Percentiles rank a stretch among this genome's conserved stretches.
These are phyloP conservation scores for Catagonus wagneri DNA, from an alignment of 2,113 vertebrate genomes.

Conservation along the genomic window DNA sequence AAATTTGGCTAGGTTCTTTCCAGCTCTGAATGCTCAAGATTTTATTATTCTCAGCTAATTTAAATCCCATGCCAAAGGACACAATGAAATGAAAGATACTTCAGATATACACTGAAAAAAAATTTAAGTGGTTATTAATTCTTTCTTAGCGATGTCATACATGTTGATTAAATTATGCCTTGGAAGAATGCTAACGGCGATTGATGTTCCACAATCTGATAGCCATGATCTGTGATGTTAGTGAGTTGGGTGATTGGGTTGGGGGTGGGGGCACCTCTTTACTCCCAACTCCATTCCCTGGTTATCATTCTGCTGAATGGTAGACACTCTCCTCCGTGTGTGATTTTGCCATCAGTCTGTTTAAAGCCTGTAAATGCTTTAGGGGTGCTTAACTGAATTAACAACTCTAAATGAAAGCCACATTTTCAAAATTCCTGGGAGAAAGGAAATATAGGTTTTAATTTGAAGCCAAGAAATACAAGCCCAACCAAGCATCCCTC, in stretches of 20 bases:
- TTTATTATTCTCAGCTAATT: slow-evolving; percentile 77
- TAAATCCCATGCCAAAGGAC: slow-evolving; percentile 69
- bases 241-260: neutral
- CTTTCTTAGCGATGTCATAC: slow-evolving; percentile 37
- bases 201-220: neutral
- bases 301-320: neutral
- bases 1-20: slow-evolving; percentile 66
- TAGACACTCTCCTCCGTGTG: neutral
- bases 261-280: neutral
- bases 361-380: slow-evolving; percentile 12
- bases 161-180: slow-evolving; percentile 17
- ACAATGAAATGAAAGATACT: slow-evolving; percentile 61
- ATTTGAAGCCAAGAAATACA: slow-evolving; percentile 69
- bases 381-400: slow-evolving; percentile 55
- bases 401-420: slow-evolving; percentile 53
- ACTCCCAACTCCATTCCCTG: neutral
- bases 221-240: neutral
- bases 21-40: slow-evolving; percentile 57
- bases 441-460: slow-evolving; percentile 64
- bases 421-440: slow-evolving; percentile 67
- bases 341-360: neutral
- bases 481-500: slow-evolving; percentile 29
- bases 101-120: slow-evolving; percentile 32
- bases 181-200: neutral
- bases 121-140: slow-evolving; percentile 43